Percentiles rank a stretch among this genome's conserved stretches.
These are phyloP conservation scores for Meriones unguiculatus DNA, from an alignment of 2,113 vertebrate genomes.

Conservation along the genomic window DNA sequence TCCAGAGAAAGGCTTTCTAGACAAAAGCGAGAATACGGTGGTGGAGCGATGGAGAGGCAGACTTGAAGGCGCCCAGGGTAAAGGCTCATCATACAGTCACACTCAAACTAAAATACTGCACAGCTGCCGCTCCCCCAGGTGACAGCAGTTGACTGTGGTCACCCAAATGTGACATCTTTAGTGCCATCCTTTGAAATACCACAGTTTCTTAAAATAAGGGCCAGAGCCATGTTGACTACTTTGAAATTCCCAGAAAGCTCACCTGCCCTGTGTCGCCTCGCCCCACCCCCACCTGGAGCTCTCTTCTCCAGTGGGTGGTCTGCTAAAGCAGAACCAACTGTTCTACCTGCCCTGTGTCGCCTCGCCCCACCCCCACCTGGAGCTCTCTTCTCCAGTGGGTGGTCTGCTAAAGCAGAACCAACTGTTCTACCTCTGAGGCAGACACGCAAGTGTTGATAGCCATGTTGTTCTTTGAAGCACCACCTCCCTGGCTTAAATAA, in stretches of 20 bases:
- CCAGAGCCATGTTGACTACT: background rate
- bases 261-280: background rate
- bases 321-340: too few species aligned
- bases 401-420: conserved; percentile 31
- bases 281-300: background rate
- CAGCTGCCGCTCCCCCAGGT: too few species aligned
- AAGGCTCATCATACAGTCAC: background rate
- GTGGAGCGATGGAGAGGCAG: background rate
- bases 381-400: conserved; percentile 18
- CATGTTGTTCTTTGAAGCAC: conserved; percentile 46
- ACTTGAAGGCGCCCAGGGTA: background rate
- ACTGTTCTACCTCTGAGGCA: conserved; percentile 59
- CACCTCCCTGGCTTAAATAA: conserved; percentile 63
- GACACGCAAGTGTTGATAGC: conserved; percentile 65
- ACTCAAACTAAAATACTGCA: background rate
- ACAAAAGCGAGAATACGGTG: conserved; percentile 2
- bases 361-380: fast-evolving
- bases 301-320: conserved; percentile 45
- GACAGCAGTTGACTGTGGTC: background rate
- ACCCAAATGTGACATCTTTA: conserved; percentile 12
- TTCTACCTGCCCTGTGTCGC: background rate
- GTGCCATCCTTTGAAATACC: conserved; percentile 21
- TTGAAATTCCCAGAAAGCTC: background rate
- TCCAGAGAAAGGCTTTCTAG: conserved; percentile 8
- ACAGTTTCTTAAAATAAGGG: conserved; percentile 49